These are phyloP conservation scores for Garra rufa DNA, from an alignment of 2,113 vertebrate genomes.

Conservation along the genomic window DNA sequence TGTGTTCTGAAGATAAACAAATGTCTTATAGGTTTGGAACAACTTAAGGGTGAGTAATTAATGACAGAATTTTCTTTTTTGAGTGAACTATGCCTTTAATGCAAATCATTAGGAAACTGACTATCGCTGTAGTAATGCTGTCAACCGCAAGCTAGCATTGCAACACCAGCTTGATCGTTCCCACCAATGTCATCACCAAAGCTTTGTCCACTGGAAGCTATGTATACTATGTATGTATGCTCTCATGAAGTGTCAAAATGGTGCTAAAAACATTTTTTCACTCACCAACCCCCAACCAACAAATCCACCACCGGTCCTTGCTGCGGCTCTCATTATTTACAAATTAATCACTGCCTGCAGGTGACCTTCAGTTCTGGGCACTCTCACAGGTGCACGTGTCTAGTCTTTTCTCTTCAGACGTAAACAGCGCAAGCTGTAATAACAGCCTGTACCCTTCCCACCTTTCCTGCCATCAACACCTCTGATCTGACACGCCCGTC, in stretches of 20 bases:
- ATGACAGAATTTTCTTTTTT: no score
- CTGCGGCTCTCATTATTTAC: constrained; percentile 2
- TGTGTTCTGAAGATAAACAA: no score
- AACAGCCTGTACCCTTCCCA: background rate
- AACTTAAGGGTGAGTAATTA: no score
- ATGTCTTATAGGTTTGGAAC: no score
- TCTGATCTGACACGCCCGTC: background rate
- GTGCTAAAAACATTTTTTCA: background rate
- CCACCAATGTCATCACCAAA: background rate
- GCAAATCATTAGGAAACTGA: background rate
- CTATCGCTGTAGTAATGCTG: no score
- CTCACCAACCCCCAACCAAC: background rate
- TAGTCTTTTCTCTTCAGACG: background rate
- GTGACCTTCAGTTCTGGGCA: constrained; percentile 1
- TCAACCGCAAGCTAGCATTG: no score
- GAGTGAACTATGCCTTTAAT: no score
- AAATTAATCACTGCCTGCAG: constrained; percentile 10
- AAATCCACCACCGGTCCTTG: background rate
- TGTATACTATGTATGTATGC: background rate
- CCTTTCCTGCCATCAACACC: background rate
- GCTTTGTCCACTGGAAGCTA: background rate
- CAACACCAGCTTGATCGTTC: background rate
- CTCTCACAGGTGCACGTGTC: background rate
- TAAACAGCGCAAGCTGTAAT: constrained; percentile 5
- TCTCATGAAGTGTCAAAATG: background rate